Evolutionary conservation across 2,113 vertebrate genomes (phyloP).

Genomic region (Mystacornis crossleyi): DNA sequence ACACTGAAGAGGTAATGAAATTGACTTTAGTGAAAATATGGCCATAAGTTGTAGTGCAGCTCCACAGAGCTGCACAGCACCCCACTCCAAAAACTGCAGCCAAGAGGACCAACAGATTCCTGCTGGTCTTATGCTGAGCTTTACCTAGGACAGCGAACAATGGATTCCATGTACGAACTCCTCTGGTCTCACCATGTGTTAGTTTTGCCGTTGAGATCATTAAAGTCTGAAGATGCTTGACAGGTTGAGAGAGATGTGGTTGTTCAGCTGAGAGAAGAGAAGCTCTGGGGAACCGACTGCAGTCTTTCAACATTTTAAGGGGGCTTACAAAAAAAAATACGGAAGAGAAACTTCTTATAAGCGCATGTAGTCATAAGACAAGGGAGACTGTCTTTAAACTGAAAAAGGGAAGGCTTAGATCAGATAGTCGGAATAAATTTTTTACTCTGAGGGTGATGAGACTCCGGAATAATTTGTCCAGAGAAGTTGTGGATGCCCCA

Average conservation of each 20-base stretch:
- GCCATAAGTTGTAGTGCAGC: background rate
- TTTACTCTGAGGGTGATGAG: background rate
- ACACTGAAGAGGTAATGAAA: background rate
- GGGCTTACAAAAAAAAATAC: background rate
- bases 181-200: accelerated
- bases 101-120: background rate
- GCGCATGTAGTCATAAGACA: background rate
- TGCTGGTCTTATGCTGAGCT: accelerated
- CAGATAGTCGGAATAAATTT: background rate
- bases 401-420: background rate
- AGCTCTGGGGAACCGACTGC: background rate
- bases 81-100: background rate
- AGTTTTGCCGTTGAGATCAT: background rate
- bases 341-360: background rate
- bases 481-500: background rate
- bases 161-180: accelerated
- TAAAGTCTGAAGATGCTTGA: background rate
- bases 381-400: background rate
- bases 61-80: background rate
- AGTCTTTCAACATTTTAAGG: background rate
- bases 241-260: background rate
- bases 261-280: background rate
- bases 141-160: background rate
- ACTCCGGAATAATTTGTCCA: background rate
- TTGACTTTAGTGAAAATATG: accelerated